Percentiles rank a stretch among this genome's conserved stretches.
phyloP scores from a whole-genome alignment of 2,797 vertebrate species.

The Hippocampus kuda region DNA sequence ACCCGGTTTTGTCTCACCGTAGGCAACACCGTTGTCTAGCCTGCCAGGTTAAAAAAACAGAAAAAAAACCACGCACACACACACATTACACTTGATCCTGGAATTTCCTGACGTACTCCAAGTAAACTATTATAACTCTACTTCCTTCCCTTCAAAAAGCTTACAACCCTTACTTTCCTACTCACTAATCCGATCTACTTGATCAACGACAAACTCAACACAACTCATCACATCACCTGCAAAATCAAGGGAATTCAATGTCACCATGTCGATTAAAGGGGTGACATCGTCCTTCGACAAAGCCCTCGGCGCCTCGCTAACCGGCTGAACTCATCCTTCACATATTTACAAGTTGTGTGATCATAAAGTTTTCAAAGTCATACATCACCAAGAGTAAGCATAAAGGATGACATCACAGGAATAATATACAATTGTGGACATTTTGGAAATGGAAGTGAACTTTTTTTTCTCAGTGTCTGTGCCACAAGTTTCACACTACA shows the following conservation, averaged over 20 bases:
- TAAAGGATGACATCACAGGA: conserved; percentile 3
- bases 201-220: background rate
- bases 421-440: no score
- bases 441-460: no score
- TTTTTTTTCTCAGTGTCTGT: background rate
- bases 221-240: background rate
- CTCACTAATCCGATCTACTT: background rate
- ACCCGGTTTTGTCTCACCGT: background rate
- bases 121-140: background rate
- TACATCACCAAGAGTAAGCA: background rate
- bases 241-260: background rate
- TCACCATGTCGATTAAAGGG: background rate
- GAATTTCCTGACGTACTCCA: background rate
- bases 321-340: background rate
- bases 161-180: background rate
- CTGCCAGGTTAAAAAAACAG: background rate
- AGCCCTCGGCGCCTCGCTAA: background rate
- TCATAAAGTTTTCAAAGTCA: conserved; percentile 4
- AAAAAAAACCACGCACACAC: no score
- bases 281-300: background rate
- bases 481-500: background rate
- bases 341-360: background rate
- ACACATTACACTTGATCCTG: background rate
- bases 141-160: background rate
- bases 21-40: background rate